A percentile compares a stretch with the other conserved stretches of the same genome.
These are phyloP conservation scores for Ceratoteleas bidentatus DNA, from an alignment of 1,140 invertebrate genomes.

Conservation along the genomic window DNA sequence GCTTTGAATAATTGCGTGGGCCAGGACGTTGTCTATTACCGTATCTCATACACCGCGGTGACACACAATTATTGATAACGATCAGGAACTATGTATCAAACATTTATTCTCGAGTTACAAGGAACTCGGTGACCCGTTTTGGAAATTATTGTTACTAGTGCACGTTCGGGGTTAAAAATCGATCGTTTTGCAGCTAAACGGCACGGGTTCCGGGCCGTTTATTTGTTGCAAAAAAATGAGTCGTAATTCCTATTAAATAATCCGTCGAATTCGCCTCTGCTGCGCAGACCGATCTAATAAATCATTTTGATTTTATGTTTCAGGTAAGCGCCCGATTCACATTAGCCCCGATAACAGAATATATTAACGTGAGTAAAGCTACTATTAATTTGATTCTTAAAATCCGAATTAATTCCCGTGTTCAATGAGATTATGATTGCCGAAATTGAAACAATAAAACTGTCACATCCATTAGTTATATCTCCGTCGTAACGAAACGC, in stretches of 20 bases:
- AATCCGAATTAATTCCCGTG: constrained; percentile 46
- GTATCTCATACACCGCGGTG: too few relatives aligned
- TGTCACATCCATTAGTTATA: constrained; percentile 58
- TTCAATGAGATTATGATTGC: constrained; percentile 58
- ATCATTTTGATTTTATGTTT: constrained; percentile 49
- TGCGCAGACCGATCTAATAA: constrained; percentile 2
- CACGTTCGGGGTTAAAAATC: constrained; percentile 34
- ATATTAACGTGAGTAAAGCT: constrained; percentile 54
- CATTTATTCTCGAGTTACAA: constrained; percentile 11
- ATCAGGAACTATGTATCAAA: constrained; percentile 5
- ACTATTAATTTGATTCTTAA: constrained; percentile 45
- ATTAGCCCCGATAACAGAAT: constrained; percentile 31
- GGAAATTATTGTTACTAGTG: constrained; percentile 26
- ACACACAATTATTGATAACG: too few relatives aligned
- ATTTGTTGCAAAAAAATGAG: too few relatives aligned
- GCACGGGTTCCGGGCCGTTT: too few relatives aligned
- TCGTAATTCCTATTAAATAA: too few relatives aligned
- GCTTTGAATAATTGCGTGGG: too few relatives aligned
- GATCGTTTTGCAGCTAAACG: constrained; percentile 18
- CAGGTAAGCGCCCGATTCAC: constrained; percentile 57
- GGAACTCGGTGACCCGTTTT: not conserved
- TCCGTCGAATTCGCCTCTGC: not conserved
- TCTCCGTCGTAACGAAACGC: constrained; percentile 50
- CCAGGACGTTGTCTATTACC: too few relatives aligned
- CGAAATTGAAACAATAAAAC: constrained; percentile 61